Conservation (phyloP, 1,140 invertebrate species). For the Drosophila nigromelanica region DNA sequence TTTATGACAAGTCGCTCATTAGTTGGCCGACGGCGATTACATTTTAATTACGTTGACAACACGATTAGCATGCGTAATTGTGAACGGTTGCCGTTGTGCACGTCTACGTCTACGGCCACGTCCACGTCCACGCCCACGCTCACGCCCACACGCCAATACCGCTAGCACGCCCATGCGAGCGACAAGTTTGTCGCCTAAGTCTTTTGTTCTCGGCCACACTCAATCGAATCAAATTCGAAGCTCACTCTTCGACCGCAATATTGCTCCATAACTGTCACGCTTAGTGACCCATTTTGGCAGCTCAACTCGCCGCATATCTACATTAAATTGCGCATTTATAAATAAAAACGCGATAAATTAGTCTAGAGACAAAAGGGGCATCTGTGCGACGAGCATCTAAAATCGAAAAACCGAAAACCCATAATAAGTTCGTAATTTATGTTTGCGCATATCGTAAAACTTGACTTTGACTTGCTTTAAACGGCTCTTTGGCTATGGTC, state of each 20-base stretch:
- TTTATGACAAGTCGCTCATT: slow-evolving; percentile 69
- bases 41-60: slow-evolving; percentile 79
- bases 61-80: slow-evolving; percentile 80
- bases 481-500: slow-evolving; percentile 32
- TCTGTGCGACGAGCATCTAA: slow-evolving; percentile 20
- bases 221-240: slow-evolving; percentile 4
- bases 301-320: slow-evolving; percentile 21
- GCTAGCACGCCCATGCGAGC: not conserved
- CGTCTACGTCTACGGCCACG: slow-evolving; percentile 17
- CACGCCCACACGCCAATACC: slow-evolving; percentile 28
- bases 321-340: slow-evolving; percentile 71
- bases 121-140: slow-evolving; percentile 4
- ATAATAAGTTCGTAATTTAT: slow-evolving; percentile 73
- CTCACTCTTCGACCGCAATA: slow-evolving; percentile 53
- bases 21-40: slow-evolving; percentile 66
- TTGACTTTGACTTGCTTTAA: slow-evolving; percentile 75
- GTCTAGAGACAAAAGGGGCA: slow-evolving; percentile 25
- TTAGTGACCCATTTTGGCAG: slow-evolving; percentile 72
- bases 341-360: slow-evolving; percentile 74
- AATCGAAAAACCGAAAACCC: slow-evolving; percentile 17
- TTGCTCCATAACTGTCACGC: slow-evolving; percentile 73
- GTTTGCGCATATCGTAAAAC: slow-evolving; percentile 59
- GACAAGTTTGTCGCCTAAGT: slow-evolving; percentile 58
- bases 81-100: slow-evolving; percentile 30
- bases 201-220: slow-evolving; percentile 57